phyloP scores from a whole-genome alignment of 37 sponge, comb jelly and placozoan species.

The Mnemiopsis leidyi region DNA sequence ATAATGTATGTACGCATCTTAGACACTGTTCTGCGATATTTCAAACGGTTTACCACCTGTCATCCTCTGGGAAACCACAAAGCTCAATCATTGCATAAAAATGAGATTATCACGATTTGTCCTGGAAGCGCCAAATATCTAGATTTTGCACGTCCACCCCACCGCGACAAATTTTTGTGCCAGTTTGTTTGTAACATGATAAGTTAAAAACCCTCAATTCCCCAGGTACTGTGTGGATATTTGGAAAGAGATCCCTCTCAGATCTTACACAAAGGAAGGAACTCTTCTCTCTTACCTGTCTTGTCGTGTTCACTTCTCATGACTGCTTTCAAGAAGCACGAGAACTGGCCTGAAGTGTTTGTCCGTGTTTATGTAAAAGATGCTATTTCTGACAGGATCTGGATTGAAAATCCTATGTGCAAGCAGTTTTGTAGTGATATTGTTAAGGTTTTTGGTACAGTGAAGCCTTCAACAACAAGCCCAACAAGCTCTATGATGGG shows the following conservation, averaged over 20 bases:
- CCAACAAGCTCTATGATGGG: constrained; percentile 40
- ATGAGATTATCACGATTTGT: too few relatives aligned
- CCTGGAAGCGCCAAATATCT: too few relatives aligned
- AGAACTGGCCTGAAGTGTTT: constrained; percentile 63
- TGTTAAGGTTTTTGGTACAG: constrained; percentile 49
- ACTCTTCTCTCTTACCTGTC: constrained; percentile 44
- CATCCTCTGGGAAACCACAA: too few relatives aligned
- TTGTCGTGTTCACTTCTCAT: constrained; percentile 48
- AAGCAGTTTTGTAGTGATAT: constrained; percentile 41
- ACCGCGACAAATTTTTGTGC: too few relatives aligned
- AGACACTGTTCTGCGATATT: too few relatives aligned
- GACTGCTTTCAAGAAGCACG: constrained; percentile 57
- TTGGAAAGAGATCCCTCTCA: constrained; percentile 50
- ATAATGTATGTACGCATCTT: too few relatives aligned
- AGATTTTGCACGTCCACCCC: too few relatives aligned
- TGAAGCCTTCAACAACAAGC: neutral
- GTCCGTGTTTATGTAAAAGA: constrained; percentile 18
- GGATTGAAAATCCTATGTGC: constrained; percentile 61
- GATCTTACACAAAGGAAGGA: constrained; percentile 19
- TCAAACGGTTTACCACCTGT: too few relatives aligned
- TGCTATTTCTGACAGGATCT: constrained; percentile 45
- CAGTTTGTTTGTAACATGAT: too few relatives aligned
- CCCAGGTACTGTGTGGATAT: constrained; percentile 7
- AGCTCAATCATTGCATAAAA: too few relatives aligned
- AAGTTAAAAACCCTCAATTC: too few relatives aligned